These are phyloP conservation scores for Hydrolagus affinis DNA, from an alignment of 2,113 vertebrate species.

Conservation along the genomic window DNA sequence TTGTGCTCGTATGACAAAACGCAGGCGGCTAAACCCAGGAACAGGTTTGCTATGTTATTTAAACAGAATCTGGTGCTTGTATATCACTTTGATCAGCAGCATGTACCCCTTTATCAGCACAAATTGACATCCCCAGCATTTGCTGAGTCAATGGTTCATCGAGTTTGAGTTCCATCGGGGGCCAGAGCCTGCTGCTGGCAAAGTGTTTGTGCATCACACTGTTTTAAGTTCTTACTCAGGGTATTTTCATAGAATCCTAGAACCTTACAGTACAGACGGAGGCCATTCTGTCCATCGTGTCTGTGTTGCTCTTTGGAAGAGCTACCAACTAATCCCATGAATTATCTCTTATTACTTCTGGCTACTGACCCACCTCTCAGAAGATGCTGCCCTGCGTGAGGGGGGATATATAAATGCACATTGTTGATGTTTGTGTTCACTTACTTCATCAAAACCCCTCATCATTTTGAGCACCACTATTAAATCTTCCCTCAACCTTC, in stretches of 20 bases:
- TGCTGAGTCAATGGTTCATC: neutral
- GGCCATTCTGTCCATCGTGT: too few relatives aligned
- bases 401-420: too few relatives aligned
- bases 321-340: too few relatives aligned
- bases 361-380: too few relatives aligned
- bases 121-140: neutral
- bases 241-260: neutral
- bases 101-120: neutral
- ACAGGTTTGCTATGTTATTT: neutral
- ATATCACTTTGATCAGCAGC: neutral
- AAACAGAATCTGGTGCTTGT: neutral
- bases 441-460: too few relatives aligned
- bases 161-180: neutral
- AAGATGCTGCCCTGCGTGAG: too few relatives aligned
- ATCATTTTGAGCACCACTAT: too few relatives aligned
- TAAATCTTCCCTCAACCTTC: too few relatives aligned
- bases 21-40: neutral
- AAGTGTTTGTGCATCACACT: neutral
- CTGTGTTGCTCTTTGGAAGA: too few relatives aligned
- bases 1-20: neutral
- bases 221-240: neutral
- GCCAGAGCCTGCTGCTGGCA: neutral
- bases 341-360: too few relatives aligned
- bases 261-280: too few relatives aligned
- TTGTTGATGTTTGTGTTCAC: too few relatives aligned